A percentile compares a stretch with the other conserved stretches of the same genome.
These are phyloP conservation scores for Galbula dea DNA, from an alignment of 2,113 vertebrate species.

Conservation along the genomic window DNA sequence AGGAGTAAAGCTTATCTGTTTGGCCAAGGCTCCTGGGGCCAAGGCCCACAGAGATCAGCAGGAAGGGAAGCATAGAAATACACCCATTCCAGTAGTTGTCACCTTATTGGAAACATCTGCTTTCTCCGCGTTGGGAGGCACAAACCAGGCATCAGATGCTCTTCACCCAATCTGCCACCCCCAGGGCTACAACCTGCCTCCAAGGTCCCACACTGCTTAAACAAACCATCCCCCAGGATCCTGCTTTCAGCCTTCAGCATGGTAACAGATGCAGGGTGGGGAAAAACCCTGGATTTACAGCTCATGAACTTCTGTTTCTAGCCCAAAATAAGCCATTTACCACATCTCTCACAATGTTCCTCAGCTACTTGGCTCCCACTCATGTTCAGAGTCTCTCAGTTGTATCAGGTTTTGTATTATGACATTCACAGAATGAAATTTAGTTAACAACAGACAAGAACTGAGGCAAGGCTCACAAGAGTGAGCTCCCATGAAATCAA, in stretches of 20 bases:
- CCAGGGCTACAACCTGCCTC: background rate
- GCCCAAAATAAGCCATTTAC: accelerated
- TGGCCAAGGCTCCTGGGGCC: background rate
- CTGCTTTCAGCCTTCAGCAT: background rate
- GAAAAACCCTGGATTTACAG: background rate
- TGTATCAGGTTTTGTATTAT: accelerated
- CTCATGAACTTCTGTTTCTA: background rate
- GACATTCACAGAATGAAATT: accelerated
- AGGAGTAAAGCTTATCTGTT: background rate
- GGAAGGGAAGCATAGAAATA: background rate
- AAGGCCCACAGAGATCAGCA: background rate
- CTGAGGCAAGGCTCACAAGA: accelerated
- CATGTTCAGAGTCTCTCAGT: background rate
- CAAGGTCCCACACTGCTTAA: background rate
- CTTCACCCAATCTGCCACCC: too few species aligned
- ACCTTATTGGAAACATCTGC: background rate
- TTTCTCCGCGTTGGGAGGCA: background rate
- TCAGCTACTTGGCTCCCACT: background rate
- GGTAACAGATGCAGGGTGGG: background rate
- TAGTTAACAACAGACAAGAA: accelerated
- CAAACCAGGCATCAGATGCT: background rate
- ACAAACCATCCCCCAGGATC: background rate
- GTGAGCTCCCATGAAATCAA: background rate
- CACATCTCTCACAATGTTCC: accelerated
- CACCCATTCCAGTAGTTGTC: background rate